phyloP scores from a whole-genome alignment of 2,888 invertebrate species.

The Amphipoea lucens region DNA sequence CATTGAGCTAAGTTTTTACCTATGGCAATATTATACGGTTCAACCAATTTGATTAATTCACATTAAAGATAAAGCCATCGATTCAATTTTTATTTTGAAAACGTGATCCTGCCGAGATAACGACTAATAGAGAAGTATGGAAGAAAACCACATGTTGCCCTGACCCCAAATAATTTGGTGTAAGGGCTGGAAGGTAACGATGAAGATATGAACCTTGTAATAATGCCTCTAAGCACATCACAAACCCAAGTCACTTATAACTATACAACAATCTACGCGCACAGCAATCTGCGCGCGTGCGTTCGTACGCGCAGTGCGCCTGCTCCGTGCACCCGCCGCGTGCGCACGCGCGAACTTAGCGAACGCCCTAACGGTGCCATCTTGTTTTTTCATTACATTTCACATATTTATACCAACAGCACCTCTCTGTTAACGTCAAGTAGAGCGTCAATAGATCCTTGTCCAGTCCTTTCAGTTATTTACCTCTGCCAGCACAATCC shows the following conservation, averaged over 20 bases:
- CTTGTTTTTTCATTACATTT: neutral
- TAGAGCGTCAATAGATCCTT: neutral
- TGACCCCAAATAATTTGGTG: too few relatives aligned
- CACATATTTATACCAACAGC: neutral
- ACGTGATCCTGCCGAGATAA: neutral
- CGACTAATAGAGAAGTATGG: neutral
- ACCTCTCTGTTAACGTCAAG: neutral
- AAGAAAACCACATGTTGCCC: neutral
- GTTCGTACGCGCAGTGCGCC: too few relatives aligned
- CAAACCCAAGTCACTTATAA: neutral
- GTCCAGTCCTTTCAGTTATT: neutral
- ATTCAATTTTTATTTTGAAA: neutral
- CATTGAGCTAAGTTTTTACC: conserved; percentile 8
- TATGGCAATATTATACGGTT: neutral
- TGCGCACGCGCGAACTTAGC: too few relatives aligned
- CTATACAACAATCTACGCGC: too few relatives aligned
- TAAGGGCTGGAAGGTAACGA: too few relatives aligned
- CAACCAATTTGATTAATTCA: neutral
- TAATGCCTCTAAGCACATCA: neutral
- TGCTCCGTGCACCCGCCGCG: too few relatives aligned
- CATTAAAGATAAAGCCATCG: neutral
- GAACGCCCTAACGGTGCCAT: neutral
- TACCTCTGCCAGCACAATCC: neutral
- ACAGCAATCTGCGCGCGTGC: too few relatives aligned
- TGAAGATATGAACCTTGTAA: neutral